Conservation (phyloP, 2,113 vertebrate species). For the Cyanocitta stelleri region DNA sequence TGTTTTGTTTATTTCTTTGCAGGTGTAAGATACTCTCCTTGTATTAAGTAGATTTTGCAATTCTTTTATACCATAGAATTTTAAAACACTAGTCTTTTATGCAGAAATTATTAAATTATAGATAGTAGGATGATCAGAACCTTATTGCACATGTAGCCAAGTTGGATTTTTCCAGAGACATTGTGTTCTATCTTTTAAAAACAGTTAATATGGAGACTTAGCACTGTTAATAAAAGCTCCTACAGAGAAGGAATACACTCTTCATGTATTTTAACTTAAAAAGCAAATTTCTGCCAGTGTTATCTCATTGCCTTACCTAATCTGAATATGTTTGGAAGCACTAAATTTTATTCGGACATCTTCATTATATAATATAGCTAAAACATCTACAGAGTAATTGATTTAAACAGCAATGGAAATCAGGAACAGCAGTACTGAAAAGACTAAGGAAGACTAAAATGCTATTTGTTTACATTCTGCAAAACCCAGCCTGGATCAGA, state of each 20-base stretch:
- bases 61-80: not conserved
- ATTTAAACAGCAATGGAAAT: conserved; percentile 11
- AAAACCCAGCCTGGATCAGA: conserved; percentile 13
- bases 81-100: not conserved
- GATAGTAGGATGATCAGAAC: not conserved
- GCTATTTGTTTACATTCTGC: conserved; percentile 67
- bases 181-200: not conserved
- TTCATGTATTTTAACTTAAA: conserved; percentile 17
- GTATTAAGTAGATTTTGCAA: not conserved
- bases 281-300: not conserved
- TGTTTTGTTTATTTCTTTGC: not conserved
- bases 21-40: not conserved
- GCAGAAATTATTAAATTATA: conserved; percentile 3
- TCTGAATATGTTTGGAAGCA: not conserved
- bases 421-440: conserved; percentile 2
- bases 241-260: not conserved
- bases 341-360: not conserved
- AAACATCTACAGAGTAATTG: conserved; percentile 22
- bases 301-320: conserved; percentile 15
- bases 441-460: conserved; percentile 18
- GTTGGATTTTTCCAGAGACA: conserved; percentile 40
- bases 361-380: conserved; percentile 18
- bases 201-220: not conserved
- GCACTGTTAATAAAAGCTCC: not conserved
- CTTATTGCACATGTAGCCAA: not conserved